phyloP scores from a whole-genome alignment of 2,797 vertebrate genomes.

The Leucoraja ocellata region DNA sequence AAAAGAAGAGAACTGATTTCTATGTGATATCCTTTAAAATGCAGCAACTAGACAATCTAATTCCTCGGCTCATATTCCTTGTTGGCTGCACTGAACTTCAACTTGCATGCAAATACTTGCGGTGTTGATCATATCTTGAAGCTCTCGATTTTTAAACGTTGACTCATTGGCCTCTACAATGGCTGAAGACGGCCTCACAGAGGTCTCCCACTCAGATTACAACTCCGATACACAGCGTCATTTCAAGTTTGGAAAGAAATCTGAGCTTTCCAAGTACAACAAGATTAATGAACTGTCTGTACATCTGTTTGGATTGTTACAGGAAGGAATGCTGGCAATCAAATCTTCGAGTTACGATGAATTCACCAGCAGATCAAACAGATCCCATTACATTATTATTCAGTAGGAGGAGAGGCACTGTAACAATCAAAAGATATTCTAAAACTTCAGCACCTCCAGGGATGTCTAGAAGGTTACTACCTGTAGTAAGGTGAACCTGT shows the following conservation, averaged over 20 bases:
- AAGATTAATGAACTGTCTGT: neutral
- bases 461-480: neutral
- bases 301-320: neutral
- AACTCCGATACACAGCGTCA: neutral
- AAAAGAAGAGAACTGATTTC: no score
- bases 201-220: neutral
- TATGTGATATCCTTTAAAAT: no score
- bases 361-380: neutral
- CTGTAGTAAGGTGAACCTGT: no score
- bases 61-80: neutral
- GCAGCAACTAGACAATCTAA: no score
- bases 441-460: neutral
- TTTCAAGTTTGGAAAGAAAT: neutral
- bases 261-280: neutral
- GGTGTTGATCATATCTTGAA: neutral
- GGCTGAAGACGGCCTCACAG: neutral
- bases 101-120: neutral
- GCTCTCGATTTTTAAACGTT: neutral
- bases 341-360: neutral
- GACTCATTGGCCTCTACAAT: no score
- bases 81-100: neutral
- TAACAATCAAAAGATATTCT: neutral
- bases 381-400: neutral
- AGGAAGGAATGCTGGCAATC: neutral
- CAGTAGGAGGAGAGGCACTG: neutral